Conservation (phyloP, 2,888 invertebrate species). For the Apeira syringaria region DNA sequence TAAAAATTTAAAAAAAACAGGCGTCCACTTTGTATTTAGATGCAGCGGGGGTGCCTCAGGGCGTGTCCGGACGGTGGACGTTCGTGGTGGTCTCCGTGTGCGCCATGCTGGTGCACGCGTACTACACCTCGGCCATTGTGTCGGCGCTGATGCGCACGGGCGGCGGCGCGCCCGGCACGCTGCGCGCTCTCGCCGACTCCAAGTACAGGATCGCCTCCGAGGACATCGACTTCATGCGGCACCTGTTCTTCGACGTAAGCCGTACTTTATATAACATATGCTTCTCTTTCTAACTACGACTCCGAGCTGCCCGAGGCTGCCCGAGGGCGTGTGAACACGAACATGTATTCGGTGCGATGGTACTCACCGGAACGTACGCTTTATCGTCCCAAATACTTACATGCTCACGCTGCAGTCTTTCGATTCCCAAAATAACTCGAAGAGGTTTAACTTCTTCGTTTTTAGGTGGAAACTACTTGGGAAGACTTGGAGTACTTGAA, state of each 20-base stretch:
- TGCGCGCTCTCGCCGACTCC: conserved; percentile 60
- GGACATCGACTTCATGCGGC: conserved; percentile 60
- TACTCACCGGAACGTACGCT: no score
- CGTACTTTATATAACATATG: no score
- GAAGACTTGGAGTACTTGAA: conserved; percentile 66
- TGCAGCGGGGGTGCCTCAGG: conserved; percentile 63
- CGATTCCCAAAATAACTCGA: no score
- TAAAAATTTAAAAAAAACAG: no score
- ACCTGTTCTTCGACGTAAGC: conserved; percentile 64
- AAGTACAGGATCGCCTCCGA: conserved; percentile 64
- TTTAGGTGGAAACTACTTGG: conserved; percentile 57
- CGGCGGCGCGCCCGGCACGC: conserved; percentile 51
- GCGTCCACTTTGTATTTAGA: conserved; percentile 41
- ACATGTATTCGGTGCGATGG: no score
- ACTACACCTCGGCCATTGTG: conserved; percentile 71
- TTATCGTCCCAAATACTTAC: no score
- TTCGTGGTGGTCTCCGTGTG: conserved; percentile 62
- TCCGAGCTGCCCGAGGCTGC: no score
- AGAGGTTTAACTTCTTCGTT: no score
- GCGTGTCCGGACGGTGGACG: conserved; percentile 59
- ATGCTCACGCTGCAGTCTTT: no score
- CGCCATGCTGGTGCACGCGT: conserved; percentile 69
- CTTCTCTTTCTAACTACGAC: no score
- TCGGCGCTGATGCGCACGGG: conserved; percentile 68
- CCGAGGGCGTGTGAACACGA: no score